Evolutionary conservation across 2,113 vertebrate genomes (phyloP).

Genomic region (Willisornis vidua): DNA sequence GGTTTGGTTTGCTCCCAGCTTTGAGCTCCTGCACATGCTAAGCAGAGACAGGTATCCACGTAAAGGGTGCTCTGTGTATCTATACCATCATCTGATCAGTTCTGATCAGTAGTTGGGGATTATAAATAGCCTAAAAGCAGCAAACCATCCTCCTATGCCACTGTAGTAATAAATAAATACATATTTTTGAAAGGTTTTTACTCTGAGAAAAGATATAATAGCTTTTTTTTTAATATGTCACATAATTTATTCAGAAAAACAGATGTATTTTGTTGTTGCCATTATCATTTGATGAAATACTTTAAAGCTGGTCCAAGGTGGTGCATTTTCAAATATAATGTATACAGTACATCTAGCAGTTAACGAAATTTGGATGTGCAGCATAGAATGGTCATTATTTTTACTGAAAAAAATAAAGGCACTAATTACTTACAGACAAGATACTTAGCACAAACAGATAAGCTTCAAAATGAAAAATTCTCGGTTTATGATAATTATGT

Average conservation of each 20-base stretch:
- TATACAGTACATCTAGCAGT: constrained; percentile 79
- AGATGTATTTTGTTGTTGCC: constrained; percentile 79
- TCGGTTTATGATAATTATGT: constrained; percentile 88
- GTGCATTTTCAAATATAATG: constrained; percentile 78
- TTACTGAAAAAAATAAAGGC: constrained; percentile 85
- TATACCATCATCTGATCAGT: constrained; percentile 34
- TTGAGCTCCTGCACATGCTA: neutral
- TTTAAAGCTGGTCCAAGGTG: constrained; percentile 80
- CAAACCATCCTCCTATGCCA: constrained; percentile 39
- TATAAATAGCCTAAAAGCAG: constrained; percentile 67
- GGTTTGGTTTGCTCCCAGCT: neutral
- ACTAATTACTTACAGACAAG: constrained; percentile 89
- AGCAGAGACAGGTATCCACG: neutral
- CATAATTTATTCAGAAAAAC: constrained; percentile 81
- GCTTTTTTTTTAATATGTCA: constrained; percentile 63
- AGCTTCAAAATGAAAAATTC: constrained; percentile 90
- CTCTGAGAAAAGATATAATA: constrained; percentile 74
- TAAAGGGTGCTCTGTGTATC: constrained; percentile 13
- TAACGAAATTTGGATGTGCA: constrained; percentile 83
- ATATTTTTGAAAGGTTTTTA: constrained; percentile 72
- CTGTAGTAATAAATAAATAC: constrained; percentile 69
- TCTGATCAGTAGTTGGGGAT: constrained; percentile 60
- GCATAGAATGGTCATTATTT: constrained; percentile 85
- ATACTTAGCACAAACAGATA: constrained; percentile 90
- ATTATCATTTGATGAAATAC: constrained; percentile 80